These are phyloP conservation scores for Porites lutea DNA, from an alignment of 64 coral and sea anemone species.

Conservation along the genomic window DNA sequence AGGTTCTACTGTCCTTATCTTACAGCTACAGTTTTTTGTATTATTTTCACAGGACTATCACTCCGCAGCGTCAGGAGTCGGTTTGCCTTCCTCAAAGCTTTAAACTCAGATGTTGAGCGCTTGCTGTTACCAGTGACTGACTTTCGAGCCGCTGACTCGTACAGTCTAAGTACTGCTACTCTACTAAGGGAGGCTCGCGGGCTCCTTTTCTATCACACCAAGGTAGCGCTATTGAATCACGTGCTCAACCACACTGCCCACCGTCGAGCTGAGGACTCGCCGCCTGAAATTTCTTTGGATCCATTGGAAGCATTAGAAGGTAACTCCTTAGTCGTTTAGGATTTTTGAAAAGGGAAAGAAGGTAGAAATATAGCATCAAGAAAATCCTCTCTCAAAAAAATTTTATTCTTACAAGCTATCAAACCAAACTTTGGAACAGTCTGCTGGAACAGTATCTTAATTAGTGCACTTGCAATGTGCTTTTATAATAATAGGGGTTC, in stretches of 20 bases:
- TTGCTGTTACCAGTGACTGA: conserved; percentile 86
- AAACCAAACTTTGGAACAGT: too few species aligned
- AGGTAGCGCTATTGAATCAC: conserved; percentile 88
- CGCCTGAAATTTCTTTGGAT: conserved; percentile 97
- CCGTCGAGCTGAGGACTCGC: conserved; percentile 62
- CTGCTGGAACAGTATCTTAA: too few species aligned
- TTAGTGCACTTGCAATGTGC: too few species aligned
- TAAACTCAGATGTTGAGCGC: conserved; percentile 88
- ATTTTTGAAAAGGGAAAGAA: not conserved
- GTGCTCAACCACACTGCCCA: conserved; percentile 88
- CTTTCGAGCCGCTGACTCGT: conserved; percentile 66
- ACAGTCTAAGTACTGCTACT: conserved; percentile 77
- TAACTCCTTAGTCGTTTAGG: not conserved
- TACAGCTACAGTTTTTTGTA: not conserved
- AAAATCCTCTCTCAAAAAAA: too few species aligned
- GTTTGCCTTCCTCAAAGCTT: conserved; percentile 87
- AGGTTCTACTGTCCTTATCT: too few species aligned
- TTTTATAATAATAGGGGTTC: too few species aligned
- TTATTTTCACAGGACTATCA: conserved; percentile 47
- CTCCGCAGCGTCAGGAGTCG: conserved; percentile 81
- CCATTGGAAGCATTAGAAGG: conserved; percentile 94
- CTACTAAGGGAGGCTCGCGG: conserved; percentile 74
- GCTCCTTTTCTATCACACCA: conserved; percentile 93
- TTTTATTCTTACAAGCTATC: too few species aligned
- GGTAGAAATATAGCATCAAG: not conserved